Evolutionary conservation across 2,797 vertebrate species (phyloP).

Genomic region (Chaenodraco wilsoni): DNA sequence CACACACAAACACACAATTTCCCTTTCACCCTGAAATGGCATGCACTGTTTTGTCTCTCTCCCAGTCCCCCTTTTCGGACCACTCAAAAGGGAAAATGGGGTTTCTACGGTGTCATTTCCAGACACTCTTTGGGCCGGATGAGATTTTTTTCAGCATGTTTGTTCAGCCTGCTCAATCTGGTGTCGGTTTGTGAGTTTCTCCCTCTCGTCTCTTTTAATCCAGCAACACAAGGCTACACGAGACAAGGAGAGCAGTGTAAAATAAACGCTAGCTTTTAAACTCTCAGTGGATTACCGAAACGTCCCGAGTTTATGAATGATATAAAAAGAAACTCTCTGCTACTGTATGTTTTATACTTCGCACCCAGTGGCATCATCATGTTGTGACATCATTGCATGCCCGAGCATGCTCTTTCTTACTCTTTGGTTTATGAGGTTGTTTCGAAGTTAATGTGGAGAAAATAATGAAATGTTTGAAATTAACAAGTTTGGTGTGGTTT

Average conservation of each 20-base stretch:
- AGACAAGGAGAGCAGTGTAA: slow-evolving; percentile 82
- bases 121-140: slow-evolving; percentile 76
- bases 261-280: slow-evolving; percentile 84
- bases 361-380: slow-evolving; percentile 87
- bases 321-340: slow-evolving; percentile 80
- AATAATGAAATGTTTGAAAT: slow-evolving; percentile 88
- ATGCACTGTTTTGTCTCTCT: slow-evolving; percentile 81
- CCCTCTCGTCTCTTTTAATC: slow-evolving; percentile 75
- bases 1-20: not conserved
- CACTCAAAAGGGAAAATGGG: slow-evolving; percentile 63
- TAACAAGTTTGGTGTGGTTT: slow-evolving; percentile 69
- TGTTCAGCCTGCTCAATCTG: slow-evolving; percentile 87
- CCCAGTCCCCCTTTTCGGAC: slow-evolving; percentile 57
- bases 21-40: slow-evolving; percentile 72
- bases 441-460: slow-evolving; percentile 86
- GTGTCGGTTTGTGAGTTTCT: slow-evolving; percentile 84
- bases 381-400: slow-evolving; percentile 90
- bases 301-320: slow-evolving; percentile 84
- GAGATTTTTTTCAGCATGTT: slow-evolving; percentile 86
- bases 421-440: slow-evolving; percentile 89
- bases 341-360: slow-evolving; percentile 89
- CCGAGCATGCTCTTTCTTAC: slow-evolving; percentile 89
- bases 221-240: slow-evolving; percentile 80
- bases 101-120: slow-evolving; percentile 77
- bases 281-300: slow-evolving; percentile 81